Evolutionary conservation across 1,140 invertebrate species (phyloP).

Genomic region (Drosophila pallidifrons): DNA sequence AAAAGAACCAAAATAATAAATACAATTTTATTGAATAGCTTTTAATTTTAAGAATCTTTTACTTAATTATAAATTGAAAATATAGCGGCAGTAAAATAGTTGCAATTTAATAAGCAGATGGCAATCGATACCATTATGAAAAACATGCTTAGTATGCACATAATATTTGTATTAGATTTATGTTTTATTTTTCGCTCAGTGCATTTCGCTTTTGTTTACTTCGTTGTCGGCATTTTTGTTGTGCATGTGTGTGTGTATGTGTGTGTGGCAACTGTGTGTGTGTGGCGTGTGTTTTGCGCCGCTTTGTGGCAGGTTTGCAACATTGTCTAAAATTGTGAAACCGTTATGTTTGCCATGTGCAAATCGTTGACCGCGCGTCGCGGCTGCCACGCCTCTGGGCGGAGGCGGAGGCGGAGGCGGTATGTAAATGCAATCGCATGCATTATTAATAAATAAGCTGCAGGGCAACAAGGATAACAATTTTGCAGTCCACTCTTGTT

Average conservation of each 20-base stretch:
- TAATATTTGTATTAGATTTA: neutral
- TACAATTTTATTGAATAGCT: too few relatives aligned
- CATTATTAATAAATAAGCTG: slow-evolving; percentile 54
- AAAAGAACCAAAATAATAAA: too few relatives aligned
- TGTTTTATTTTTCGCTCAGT: slow-evolving; percentile 9
- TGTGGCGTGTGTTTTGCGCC: slow-evolving; percentile 11
- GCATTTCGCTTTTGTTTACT: slow-evolving; percentile 14
- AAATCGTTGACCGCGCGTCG: slow-evolving; percentile 32
- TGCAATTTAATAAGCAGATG: too few relatives aligned
- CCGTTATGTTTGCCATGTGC: slow-evolving; percentile 46
- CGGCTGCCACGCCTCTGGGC: slow-evolving; percentile 26
- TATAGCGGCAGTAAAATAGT: too few relatives aligned
- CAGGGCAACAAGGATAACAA: neutral
- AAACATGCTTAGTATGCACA: neutral
- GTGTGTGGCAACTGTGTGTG: neutral
- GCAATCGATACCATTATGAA: neutral
- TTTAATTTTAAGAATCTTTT: too few relatives aligned
- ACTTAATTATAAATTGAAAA: too few relatives aligned
- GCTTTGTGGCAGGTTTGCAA: slow-evolving; percentile 29
- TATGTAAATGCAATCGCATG: slow-evolving; percentile 49
- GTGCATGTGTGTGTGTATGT: slow-evolving; percentile 7
- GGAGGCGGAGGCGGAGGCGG: neutral
- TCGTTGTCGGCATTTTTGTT: slow-evolving; percentile 12
- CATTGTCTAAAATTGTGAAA: slow-evolving; percentile 46
- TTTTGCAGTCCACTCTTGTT: slow-evolving; percentile 7